Conservation (phyloP, 2,797 vertebrate genomes). For the Tapirus indicus region DNA sequence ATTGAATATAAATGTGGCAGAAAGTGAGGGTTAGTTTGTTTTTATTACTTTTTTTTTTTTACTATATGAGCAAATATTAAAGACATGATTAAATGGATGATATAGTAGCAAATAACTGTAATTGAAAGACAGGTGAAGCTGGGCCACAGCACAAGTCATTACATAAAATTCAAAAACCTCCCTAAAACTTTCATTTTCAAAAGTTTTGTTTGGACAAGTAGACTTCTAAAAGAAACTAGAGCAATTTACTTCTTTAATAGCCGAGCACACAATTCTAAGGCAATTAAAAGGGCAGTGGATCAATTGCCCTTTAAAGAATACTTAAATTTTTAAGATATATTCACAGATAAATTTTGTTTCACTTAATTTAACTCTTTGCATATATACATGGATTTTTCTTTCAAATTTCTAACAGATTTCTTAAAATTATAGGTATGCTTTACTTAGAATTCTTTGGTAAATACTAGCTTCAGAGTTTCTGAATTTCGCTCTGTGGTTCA, state of each 20-base stretch:
- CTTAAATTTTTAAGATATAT: not conserved
- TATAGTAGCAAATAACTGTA: too few species aligned
- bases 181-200: not conserved
- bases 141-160: too few species aligned
- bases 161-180: fast-evolving
- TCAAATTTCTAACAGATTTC: not conserved
- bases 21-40: not conserved
- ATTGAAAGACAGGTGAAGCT: not conserved
- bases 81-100: not conserved
- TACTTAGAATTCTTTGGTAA: too few species aligned
- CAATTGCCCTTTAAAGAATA: not conserved
- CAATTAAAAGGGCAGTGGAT: not conserved
- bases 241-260: not conserved
- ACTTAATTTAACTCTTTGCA: not conserved
- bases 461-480: not conserved
- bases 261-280: not conserved
- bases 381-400: not conserved
- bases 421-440: not conserved
- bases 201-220: not conserved
- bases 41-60: not conserved
- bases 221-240: not conserved
- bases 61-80: not conserved
- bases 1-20: not conserved
- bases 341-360: not conserved
- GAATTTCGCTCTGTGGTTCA: not conserved